Percentiles rank a stretch among this genome's conserved stretches.
These are phyloP conservation scores for Ictalurus punctatus DNA, from an alignment of 2,113 vertebrate species.

Conservation along the genomic window DNA sequence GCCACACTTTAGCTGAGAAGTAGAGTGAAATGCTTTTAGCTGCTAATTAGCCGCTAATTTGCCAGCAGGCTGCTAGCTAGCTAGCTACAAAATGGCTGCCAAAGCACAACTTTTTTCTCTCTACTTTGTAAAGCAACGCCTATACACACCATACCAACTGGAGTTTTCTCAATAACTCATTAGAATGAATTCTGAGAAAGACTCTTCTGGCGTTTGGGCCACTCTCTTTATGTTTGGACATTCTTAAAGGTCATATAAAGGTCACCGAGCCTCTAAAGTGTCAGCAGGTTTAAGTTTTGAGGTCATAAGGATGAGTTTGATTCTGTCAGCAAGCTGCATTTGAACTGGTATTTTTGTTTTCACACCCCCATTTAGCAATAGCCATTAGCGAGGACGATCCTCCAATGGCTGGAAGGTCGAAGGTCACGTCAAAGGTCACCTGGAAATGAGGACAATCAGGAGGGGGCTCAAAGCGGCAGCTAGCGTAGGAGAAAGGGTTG, in stretches of 20 bases:
- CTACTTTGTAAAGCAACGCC: background rate
- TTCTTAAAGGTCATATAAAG: conserved; percentile 34
- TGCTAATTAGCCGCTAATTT: background rate
- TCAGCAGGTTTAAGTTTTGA: conserved; percentile 20
- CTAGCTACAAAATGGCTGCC: background rate
- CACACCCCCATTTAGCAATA: background rate
- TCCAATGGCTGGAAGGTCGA: conserved; percentile 38
- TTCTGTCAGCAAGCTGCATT: conserved; percentile 25
- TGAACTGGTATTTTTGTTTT: background rate
- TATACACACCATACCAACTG: background rate
- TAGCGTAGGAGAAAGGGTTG: conserved; percentile 68
- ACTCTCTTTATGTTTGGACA: background rate
- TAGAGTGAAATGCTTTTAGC: background rate
- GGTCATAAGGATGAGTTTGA: conserved; percentile 33
- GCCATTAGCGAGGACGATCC: background rate
- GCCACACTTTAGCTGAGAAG: background rate
- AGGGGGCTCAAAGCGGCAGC: conserved; percentile 75
- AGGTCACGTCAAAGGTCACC: conserved; percentile 79
- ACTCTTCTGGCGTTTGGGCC: background rate
- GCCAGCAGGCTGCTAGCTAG: background rate
- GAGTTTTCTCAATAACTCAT: background rate
- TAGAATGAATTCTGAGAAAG: background rate
- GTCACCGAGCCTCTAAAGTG: conserved; percentile 32
- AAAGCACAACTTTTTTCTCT: background rate
- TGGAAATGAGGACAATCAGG: conserved; percentile 76